phyloP scores from a whole-genome alignment of 2,888 invertebrate genomes.

The Eupithecia insigniata region DNA sequence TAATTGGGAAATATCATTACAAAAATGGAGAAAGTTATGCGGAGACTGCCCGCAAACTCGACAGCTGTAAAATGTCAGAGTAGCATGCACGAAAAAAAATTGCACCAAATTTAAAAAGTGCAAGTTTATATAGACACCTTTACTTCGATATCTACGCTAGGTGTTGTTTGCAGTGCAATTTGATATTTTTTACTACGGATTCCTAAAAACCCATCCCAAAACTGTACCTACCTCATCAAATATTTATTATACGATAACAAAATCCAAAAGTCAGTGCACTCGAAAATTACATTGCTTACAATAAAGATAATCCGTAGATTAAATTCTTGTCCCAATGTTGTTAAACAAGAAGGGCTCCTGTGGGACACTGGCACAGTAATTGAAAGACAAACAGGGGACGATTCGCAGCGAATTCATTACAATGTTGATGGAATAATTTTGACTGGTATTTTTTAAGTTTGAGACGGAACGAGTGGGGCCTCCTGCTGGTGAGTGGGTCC shows the following conservation, averaged over 20 bases:
- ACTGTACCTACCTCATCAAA: conserved; percentile 17
- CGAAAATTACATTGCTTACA: conserved; percentile 61
- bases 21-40: no score
- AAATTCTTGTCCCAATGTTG: conserved; percentile 71
- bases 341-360: conserved; percentile 64
- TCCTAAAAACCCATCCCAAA: neutral
- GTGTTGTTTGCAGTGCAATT: no score
- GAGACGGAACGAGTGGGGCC: no score
- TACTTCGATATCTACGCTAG: no score
- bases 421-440: conserved; percentile 54
- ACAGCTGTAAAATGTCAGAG: no score
- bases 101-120: no score
- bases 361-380: conserved; percentile 66
- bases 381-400: conserved; percentile 82
- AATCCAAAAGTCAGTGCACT: conserved; percentile 54
- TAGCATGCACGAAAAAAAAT: no score
- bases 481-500: no score
- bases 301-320: conserved; percentile 69
- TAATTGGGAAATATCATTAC: no score
- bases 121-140: no score
- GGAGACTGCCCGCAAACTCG: no score
- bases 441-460: neutral
- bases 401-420: conserved; percentile 81
- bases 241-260: conserved; percentile 28
- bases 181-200: neutral